A percentile compares a stretch with the other conserved stretches of the same genome.
Conservation (phyloP, 1,140 invertebrate species). For the Dendrolimus punctatus region DNA sequence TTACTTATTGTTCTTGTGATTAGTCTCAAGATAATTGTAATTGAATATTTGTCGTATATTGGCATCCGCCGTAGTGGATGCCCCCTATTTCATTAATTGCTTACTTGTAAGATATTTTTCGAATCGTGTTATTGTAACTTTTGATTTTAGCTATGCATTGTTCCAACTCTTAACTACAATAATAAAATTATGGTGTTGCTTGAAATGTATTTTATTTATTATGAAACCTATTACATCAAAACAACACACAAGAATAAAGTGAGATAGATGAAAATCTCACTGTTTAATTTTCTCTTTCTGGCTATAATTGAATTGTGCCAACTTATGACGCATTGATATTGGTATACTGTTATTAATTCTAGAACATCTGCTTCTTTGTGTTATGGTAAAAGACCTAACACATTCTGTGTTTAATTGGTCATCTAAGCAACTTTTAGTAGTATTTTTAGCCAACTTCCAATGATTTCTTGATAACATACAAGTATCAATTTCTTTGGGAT, state of each 20-base stretch:
- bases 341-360: slow-evolving; percentile 3
- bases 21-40: slow-evolving; percentile 36
- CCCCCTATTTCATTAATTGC: neutral
- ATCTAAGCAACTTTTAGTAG: no score
- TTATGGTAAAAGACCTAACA: no score
- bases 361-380: no score
- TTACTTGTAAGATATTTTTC: neutral
- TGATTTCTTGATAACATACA: slow-evolving; percentile 26
- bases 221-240: neutral
- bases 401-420: no score
- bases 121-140: slow-evolving; percentile 2
- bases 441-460: no score
- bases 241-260: no score
- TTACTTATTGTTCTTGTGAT: slow-evolving; percentile 47
- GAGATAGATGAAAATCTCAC: no score
- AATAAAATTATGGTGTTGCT: slow-evolving; percentile 58
- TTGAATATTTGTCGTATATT: slow-evolving; percentile 1
- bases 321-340: slow-evolving; percentile 14
- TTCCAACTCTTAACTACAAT: slow-evolving; percentile 49
- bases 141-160: slow-evolving; percentile 41
- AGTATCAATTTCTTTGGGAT: slow-evolving; percentile 31
- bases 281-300: slow-evolving; percentile 30
- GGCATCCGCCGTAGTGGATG: no score
- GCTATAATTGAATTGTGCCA: slow-evolving; percentile 35
- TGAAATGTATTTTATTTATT: slow-evolving; percentile 23